These are phyloP conservation scores for Ophion slaviceki DNA, from an alignment of 2,888 invertebrate species.

Conservation along the genomic window DNA sequence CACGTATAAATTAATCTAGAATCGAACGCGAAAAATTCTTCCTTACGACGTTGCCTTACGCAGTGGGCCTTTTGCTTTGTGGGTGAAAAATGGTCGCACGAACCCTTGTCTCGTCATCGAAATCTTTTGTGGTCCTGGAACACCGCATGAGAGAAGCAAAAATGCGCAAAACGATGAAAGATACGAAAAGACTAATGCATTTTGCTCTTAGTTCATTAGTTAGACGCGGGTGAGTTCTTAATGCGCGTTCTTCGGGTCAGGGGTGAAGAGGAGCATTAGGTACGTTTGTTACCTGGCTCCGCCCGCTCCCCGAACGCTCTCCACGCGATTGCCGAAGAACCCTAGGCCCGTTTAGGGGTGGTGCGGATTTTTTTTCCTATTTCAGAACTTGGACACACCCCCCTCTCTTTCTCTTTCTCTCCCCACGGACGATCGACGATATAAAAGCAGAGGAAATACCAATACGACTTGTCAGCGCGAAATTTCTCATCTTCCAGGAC, in stretches of 20 bases:
- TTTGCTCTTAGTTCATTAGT: slow-evolving; percentile 26
- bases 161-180: slow-evolving; percentile 44
- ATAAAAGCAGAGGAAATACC: slow-evolving; percentile 53
- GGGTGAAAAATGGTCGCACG: slow-evolving; percentile 12
- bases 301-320: neutral
- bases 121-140: slow-evolving; percentile 18
- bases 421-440: neutral
- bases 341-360: slow-evolving; percentile 20
- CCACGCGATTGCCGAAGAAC: slow-evolving; percentile 8
- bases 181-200: slow-evolving; percentile 43
- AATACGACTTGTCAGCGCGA: slow-evolving; percentile 44
- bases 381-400: neutral
- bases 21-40: neutral
- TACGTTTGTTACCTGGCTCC: neutral
- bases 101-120: neutral
- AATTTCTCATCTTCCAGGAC: slow-evolving; percentile 16
- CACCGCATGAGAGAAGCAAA: neutral
- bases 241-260: neutral
- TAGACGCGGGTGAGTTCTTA: slow-evolving; percentile 20
- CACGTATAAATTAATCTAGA: neutral
- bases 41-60: neutral
- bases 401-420: neutral
- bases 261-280: neutral
- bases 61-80: neutral
- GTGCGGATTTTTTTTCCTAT: slow-evolving; percentile 12